Percentiles rank a stretch among this genome's conserved stretches.
Conservation (phyloP, 2,888 invertebrate genomes). For the Microdon myrmicae region DNA sequence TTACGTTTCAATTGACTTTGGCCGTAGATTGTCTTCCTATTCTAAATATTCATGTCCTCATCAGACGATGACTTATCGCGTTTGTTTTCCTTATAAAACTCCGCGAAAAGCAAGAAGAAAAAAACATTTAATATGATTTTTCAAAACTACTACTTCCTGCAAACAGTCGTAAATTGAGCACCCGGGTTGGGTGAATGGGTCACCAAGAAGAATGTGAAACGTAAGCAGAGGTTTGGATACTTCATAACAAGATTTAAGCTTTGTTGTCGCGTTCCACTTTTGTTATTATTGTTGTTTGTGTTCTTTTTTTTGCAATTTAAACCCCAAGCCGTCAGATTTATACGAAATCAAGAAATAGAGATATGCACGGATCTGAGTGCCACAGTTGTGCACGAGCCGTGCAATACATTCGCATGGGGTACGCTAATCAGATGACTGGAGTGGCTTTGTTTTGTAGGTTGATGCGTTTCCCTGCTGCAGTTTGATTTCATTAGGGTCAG, state of each 20-base stretch:
- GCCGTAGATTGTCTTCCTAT: no score
- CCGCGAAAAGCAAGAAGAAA: no score
- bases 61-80: no score
- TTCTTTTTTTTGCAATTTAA: slow-evolving; percentile 8
- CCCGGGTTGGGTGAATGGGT: background rate
- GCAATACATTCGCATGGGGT: slow-evolving; percentile 1
- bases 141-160: no score
- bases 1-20: no score
- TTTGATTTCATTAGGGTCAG: background rate
- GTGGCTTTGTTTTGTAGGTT: slow-evolving; percentile 1
- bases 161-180: no score
- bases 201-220: background rate
- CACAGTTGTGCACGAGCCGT: background rate
- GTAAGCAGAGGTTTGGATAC: slow-evolving; percentile 5
- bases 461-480: background rate
- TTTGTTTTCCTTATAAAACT: no score
- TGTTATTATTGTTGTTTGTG: background rate
- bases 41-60: no score
- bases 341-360: background rate
- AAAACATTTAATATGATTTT: no score
- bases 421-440: background rate
- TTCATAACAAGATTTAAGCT: no score
- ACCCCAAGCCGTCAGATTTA: background rate
- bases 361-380: background rate
- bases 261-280: background rate